Evolutionary conservation across 2,888 invertebrate genomes (phyloP), one percentile per base, ranked within the genome.

Genomic region (Thereva unica): DNA sequence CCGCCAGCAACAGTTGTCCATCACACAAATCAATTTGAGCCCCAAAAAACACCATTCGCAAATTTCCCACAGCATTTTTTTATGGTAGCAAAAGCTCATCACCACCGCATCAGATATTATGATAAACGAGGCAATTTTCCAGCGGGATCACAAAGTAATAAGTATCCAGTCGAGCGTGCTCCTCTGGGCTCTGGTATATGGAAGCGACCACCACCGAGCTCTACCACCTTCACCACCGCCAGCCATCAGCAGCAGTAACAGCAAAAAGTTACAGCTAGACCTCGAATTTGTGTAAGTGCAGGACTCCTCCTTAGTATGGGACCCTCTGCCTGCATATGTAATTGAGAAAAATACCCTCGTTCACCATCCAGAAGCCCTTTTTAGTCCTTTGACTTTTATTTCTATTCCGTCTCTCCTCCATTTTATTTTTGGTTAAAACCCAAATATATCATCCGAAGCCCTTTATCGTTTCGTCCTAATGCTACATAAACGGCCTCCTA

Each of bases 371-470:
- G 2, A 63, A 67, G 53, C 49, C 67, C 55, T 37, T 35, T 54
- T 55, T 42, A 63, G 63, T 67, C 67, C 55, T 67, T 67, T 67
- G 67, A 67, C 63, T 67, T 61, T 63, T 67, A 67, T 67, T 63
- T 67, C 67, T 45, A 61, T 61, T 67, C 45, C 63, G 40, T 42
- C 55, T 52, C 53, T 23, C 23, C 23, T 23, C 44, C 55, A 63
- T 63, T 67, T 63, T 63, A 63, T 54, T 67, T 67, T 67, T 49
- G 40, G 67, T 55, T 63, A 55, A 67, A 61, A 67, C 63, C 63
- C 55, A 67, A 63, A 67, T 67, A 67, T 67, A 67, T 67, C 67
- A 67, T 67, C 63, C 52, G 63, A 63, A 67, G 63, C 54, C 61
- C 59, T 67, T 67, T 67, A 53, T 67, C 61, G 59, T 59, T 59